Conservation (phyloP, 2,113 vertebrate species). For the Perca flavescens region DNA sequence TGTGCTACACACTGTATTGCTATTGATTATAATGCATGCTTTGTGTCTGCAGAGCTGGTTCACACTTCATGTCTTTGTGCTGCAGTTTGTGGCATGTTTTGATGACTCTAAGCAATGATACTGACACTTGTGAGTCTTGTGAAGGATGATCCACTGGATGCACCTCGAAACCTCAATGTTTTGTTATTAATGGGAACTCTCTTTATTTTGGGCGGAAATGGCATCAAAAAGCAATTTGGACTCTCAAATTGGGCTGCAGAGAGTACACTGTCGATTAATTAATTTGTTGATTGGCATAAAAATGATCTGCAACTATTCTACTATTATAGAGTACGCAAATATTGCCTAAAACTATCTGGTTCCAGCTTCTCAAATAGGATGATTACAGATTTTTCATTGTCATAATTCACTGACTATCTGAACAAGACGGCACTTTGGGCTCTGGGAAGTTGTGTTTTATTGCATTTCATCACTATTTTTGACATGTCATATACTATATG, state of each 20-base stretch:
- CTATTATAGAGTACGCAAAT: neutral
- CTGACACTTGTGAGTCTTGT: neutral
- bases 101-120: conserved; percentile 1
- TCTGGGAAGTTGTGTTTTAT: neutral
- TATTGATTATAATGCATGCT: conserved; percentile 25
- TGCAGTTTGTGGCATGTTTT: conserved; percentile 4
- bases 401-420: neutral
- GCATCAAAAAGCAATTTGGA: neutral
- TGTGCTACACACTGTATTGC: conserved; percentile 7
- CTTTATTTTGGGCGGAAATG: neutral
- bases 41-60: conserved; percentile 63
- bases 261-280: neutral
- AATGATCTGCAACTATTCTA: neutral
- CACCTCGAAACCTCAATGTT: neutral
- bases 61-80: conserved; percentile 57
- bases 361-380: neutral
- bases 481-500: neutral
- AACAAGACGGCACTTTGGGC: neutral
- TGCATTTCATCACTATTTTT: neutral
- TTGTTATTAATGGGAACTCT: neutral
- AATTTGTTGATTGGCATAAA: neutral
- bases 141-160: neutral
- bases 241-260: neutral
- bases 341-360: neutral
- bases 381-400: neutral